phyloP scores from a whole-genome alignment of 2,888 invertebrate species.

The Tenodera sinensis region DNA sequence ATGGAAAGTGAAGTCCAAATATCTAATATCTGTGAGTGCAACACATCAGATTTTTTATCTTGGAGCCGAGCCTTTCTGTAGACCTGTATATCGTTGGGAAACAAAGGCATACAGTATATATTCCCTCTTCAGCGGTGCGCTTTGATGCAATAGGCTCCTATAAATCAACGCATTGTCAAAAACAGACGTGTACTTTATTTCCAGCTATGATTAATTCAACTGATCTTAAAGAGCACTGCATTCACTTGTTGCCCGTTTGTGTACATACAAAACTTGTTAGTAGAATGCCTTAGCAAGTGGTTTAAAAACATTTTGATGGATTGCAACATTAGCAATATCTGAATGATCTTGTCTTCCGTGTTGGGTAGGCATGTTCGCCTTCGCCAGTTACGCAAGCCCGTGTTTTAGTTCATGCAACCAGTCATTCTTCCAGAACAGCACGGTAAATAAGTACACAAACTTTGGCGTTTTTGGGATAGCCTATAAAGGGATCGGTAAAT shows the following conservation, averaged over 20 bases:
- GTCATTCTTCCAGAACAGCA: neutral
- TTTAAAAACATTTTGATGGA: neutral
- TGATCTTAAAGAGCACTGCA: neutral
- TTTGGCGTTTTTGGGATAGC: too few relatives aligned
- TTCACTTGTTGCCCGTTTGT: neutral
- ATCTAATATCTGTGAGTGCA: too few relatives aligned
- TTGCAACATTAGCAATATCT: neutral
- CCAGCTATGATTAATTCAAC: neutral
- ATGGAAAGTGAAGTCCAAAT: too few relatives aligned
- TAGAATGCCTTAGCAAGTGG: neutral
- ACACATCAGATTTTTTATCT: too few relatives aligned
- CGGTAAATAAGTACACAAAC: neutral
- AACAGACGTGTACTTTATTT: neutral
- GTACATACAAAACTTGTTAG: neutral
- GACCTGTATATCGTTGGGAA: too few relatives aligned
- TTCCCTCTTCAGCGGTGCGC: too few relatives aligned
- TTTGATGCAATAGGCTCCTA: too few relatives aligned
- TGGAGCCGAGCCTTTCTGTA: too few relatives aligned
- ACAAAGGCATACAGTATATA: too few relatives aligned
- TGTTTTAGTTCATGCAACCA: neutral
- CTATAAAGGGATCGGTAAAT: too few relatives aligned
- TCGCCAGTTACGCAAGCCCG: neutral
- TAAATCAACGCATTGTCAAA: neutral
- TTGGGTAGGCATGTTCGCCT: neutral
- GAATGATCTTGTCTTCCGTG: neutral